A percentile compares a stretch with the other conserved stretches of the same genome.
Conservation (phyloP, 2,888 invertebrate genomes). For the Agriopis marginaria region DNA sequence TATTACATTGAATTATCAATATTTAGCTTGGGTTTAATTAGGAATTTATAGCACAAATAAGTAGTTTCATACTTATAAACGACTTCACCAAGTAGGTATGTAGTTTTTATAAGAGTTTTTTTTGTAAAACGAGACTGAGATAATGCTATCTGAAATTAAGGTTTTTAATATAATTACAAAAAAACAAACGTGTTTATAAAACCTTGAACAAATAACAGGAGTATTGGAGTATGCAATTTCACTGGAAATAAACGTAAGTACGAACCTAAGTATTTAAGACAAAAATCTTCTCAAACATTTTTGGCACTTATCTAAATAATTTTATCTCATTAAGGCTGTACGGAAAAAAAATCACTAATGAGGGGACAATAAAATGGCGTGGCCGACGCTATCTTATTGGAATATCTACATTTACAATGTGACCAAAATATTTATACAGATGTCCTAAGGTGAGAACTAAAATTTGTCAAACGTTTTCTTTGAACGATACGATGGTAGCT, state of each 20-base stretch:
- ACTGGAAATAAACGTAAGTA: neutral
- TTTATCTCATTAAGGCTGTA: slow-evolving; percentile 20
- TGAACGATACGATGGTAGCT: neutral
- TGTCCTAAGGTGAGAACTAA: neutral
- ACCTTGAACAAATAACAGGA: neutral
- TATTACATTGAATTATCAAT: too few species aligned
- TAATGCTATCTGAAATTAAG: too few species aligned
- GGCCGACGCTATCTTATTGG: slow-evolving; percentile 19
- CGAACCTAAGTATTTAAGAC: neutral
- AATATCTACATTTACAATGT: slow-evolving; percentile 5
- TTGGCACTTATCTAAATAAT: slow-evolving; percentile 12
- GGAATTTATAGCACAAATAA: too few species aligned
- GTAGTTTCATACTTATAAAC: too few species aligned
- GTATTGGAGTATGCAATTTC: neutral
- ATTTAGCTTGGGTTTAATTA: too few species aligned
- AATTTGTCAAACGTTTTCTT: neutral
- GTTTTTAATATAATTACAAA: neutral
- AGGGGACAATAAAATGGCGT: slow-evolving; percentile 18
- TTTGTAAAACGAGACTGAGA: too few species aligned
- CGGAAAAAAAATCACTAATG: slow-evolving; percentile 16
- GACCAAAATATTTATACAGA: neutral
- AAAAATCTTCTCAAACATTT: neutral
- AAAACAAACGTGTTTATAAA: neutral
- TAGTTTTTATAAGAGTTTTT: too few species aligned
- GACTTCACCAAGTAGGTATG: too few species aligned